A percentile compares a stretch with the other conserved stretches of the same genome.
Evolutionary conservation across 2,113 vertebrate genomes (phyloP).

Genomic region (Podarcis muralis): DNA sequence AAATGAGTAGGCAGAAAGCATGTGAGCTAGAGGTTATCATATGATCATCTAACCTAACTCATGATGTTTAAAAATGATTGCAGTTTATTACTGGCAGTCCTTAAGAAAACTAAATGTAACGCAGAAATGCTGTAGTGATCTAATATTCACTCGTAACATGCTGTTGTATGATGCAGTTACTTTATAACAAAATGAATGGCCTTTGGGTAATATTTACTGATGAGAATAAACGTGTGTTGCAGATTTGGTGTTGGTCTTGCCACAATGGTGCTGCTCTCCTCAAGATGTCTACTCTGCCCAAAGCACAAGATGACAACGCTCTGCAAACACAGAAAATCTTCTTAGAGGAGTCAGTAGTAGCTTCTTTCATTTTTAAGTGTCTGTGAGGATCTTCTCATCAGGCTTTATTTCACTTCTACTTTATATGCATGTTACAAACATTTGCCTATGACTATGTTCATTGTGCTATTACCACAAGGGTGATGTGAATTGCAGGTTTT

Average conservation of each 20-base stretch:
- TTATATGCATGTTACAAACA: background rate
- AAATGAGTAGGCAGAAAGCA: background rate
- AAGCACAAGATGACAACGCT: slow-evolving; percentile 81
- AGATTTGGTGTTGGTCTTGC: slow-evolving; percentile 92
- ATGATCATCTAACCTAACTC: background rate
- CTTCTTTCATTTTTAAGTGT: slow-evolving; percentile 51
- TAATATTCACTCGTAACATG: background rate
- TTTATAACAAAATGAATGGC: background rate
- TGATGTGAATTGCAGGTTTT: background rate
- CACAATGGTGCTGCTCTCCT: slow-evolving; percentile 84
- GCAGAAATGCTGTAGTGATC: background rate
- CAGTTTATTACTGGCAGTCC: background rate
- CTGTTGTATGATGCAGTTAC: background rate
- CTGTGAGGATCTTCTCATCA: slow-evolving; percentile 51
- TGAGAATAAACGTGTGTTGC: slow-evolving; percentile 51
- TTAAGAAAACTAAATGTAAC: background rate
- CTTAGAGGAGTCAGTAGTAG: slow-evolving; percentile 83
- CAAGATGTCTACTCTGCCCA: slow-evolving; percentile 83
- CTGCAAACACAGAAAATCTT: slow-evolving; percentile 79
- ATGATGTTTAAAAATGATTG: background rate
- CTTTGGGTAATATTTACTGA: background rate
- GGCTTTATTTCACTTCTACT: background rate
- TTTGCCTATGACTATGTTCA: background rate
- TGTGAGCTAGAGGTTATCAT: background rate
- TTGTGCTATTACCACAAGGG: background rate